Conservation (phyloP, 2,888 invertebrate genomes). For the Amitus sp. region DNA sequence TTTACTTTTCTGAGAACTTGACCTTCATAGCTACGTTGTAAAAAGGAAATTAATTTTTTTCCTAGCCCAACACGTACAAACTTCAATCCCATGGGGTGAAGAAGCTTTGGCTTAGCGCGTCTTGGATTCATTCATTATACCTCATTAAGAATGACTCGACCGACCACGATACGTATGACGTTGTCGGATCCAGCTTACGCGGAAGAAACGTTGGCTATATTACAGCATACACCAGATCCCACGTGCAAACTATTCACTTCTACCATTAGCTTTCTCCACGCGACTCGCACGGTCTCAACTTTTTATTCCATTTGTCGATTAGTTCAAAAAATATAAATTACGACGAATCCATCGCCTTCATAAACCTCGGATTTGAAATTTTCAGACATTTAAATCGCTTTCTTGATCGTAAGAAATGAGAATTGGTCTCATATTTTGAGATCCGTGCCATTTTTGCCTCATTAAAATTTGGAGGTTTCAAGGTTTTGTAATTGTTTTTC, state of each 20-base stretch:
- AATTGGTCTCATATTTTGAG: no score
- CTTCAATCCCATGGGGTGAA: slow-evolving; percentile 39
- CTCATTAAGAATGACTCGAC: slow-evolving; percentile 43
- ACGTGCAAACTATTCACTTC: slow-evolving; percentile 37
- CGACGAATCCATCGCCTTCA: background rate
- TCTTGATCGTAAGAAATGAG: no score
- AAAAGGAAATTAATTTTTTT: background rate
- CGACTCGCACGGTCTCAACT: slow-evolving; percentile 2
- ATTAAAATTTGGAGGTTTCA: no score
- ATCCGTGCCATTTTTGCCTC: no score
- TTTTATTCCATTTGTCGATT: background rate
- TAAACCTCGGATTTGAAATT: no score
- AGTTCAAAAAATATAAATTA: background rate
- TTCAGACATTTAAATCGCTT: no score
- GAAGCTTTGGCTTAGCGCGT: slow-evolving; percentile 37
- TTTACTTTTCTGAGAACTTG: background rate
- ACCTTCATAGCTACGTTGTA: background rate
- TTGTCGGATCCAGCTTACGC: slow-evolving; percentile 21
- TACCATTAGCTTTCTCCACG: slow-evolving; percentile 41
- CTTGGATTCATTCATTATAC: slow-evolving; percentile 38
- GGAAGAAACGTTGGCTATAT: slow-evolving; percentile 49
- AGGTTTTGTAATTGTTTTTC: no score
- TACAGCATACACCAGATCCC: slow-evolving; percentile 52
- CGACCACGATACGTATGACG: slow-evolving; percentile 34
- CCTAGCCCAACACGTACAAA: slow-evolving; percentile 13